Conservation (phyloP, 2,888 invertebrate species). For the Harpagoxenus sublaevis region DNA sequence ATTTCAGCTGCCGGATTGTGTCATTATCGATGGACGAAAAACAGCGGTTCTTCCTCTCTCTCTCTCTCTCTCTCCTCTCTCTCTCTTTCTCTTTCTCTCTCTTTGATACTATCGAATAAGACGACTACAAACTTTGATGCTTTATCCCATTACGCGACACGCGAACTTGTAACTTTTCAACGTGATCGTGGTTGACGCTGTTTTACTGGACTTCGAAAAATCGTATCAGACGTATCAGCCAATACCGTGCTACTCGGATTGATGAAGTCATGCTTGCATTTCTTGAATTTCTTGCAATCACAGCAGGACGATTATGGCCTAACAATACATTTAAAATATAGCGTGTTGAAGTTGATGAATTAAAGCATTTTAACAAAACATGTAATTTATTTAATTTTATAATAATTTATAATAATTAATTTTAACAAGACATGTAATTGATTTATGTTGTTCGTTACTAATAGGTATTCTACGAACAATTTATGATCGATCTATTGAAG, state of each 20-base stretch:
- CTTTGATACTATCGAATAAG: conserved; percentile 38
- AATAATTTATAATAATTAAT: too few species aligned
- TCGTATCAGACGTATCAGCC: background rate
- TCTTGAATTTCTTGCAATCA: background rate
- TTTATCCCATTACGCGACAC: conserved; percentile 33
- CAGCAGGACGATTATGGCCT: too few species aligned
- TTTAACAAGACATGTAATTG: background rate
- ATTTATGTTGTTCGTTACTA: background rate
- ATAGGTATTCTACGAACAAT: too few species aligned
- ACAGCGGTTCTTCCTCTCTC: background rate
- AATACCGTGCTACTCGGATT: background rate
- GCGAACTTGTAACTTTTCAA: conserved; percentile 44
- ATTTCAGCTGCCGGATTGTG: conserved; percentile 31
- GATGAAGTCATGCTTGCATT: background rate
- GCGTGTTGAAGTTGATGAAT: background rate
- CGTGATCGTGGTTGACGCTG: background rate
- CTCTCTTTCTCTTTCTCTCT: background rate
- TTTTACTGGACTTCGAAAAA: conserved; percentile 2
- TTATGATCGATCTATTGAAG: background rate
- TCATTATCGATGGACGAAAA: conserved; percentile 54
- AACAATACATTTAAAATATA: background rate
- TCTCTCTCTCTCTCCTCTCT: background rate
- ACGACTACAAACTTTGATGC: conserved; percentile 53
- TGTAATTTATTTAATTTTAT: too few species aligned
- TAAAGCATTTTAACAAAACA: background rate